These are phyloP conservation scores for Schrankia costaestrigalis DNA, from an alignment of 2,888 invertebrate species.

Conservation along the genomic window DNA sequence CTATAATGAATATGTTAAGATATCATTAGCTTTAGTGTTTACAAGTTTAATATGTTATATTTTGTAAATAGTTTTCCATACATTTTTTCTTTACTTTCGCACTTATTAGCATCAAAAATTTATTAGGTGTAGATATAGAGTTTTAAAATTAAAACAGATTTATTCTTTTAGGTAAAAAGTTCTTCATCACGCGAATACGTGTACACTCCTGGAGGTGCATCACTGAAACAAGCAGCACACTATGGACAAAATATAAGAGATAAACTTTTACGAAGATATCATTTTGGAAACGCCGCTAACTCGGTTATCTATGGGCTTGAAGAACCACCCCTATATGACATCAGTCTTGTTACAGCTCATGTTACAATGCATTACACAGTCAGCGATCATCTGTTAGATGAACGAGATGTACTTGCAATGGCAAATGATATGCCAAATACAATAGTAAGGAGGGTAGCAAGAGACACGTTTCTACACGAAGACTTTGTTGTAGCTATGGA, in stretches of 20 bases:
- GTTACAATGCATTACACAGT: constrained; percentile 58
- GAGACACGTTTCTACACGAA: constrained; percentile 47
- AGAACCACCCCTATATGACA: constrained; percentile 48
- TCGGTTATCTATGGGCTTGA: constrained; percentile 36
- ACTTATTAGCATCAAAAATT: too few species aligned
- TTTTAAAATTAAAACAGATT: constrained; percentile 14
- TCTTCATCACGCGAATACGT: too few species aligned
- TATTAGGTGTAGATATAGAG: too few species aligned
- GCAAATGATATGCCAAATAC: constrained; percentile 49
- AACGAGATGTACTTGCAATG: constrained; percentile 55
- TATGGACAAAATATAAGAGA: constrained; percentile 62
- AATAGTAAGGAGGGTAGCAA: constrained; percentile 43
- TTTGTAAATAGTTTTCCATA: too few species aligned
- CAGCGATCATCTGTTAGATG: constrained; percentile 45
- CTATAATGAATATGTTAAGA: too few species aligned
- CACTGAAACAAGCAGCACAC: constrained; percentile 59
- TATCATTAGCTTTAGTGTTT: too few species aligned
- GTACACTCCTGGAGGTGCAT: constrained; percentile 38
- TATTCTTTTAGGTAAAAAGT: neutral
- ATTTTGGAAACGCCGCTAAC: constrained; percentile 44
- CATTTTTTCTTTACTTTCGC: too few species aligned
- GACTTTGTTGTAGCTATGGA: constrained; percentile 48
- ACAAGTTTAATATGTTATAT: too few species aligned
- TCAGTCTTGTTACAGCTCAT: constrained; percentile 42
- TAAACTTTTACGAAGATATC: constrained; percentile 50